phyloP scores from a whole-genome alignment of 2,113 vertebrate species.

The Climacteris rufus region DNA sequence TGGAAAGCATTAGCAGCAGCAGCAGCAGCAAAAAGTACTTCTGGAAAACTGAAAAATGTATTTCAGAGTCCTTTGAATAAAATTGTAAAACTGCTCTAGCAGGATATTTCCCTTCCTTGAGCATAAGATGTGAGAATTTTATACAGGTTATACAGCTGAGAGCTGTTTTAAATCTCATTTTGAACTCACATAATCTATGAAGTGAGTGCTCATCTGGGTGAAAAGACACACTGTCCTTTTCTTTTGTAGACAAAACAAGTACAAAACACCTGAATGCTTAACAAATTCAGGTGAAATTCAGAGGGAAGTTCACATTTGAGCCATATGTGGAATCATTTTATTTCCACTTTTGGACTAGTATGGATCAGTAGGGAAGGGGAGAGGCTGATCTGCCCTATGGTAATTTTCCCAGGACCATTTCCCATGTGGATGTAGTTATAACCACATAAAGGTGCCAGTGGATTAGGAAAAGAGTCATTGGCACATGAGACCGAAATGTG shows the following conservation, averaged over 20 bases:
- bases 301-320: not conserved
- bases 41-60: conserved; percentile 32
- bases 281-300: not conserved
- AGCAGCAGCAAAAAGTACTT: conserved; percentile 33
- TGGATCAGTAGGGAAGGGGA: not conserved
- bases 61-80: conserved; percentile 52
- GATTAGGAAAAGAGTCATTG: not conserved
- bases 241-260: not conserved
- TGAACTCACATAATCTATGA: not conserved
- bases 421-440: not conserved
- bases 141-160: not conserved
- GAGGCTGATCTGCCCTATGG: not conserved
- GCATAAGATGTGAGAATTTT: not conserved
- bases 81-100: conserved; percentile 6
- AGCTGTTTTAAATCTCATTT: conserved; percentile 1
- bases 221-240: not conserved
- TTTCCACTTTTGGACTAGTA: not conserved
- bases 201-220: not conserved
- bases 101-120: not conserved
- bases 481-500: not conserved
- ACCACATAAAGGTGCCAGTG: not conserved
- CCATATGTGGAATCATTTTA: not conserved
- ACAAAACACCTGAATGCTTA: not conserved
- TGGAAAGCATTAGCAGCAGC: conserved; percentile 43
- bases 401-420: not conserved